Evolutionary conservation across 2,888 invertebrate genomes (phyloP).

Genomic region (Physocephala rufipes): DNA sequence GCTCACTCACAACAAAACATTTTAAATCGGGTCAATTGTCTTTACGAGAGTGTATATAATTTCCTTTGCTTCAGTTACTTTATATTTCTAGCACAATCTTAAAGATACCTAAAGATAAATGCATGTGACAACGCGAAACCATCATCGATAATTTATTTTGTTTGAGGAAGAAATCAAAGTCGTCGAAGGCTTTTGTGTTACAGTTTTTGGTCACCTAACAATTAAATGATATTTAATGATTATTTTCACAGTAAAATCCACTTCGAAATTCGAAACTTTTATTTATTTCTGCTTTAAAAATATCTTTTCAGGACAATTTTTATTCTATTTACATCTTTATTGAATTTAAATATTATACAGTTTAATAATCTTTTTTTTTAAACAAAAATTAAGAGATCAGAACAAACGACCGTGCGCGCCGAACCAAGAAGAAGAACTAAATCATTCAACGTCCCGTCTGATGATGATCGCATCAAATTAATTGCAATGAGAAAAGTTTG

Average conservation of each 20-base stretch:
- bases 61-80: conserved; percentile 5
- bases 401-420: conserved; percentile 50
- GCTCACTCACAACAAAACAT: background rate
- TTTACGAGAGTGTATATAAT: conserved; percentile 26
- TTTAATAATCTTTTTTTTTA: background rate
- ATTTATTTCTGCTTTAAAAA: background rate
- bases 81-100: conserved; percentile 21
- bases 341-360: too few species aligned
- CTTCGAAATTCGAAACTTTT: background rate
- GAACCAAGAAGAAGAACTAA: conserved; percentile 57
- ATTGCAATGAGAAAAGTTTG: conserved; percentile 16
- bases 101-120: conserved; percentile 6
- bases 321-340: too few species aligned
- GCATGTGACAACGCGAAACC: too few species aligned
- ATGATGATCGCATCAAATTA: conserved; percentile 29
- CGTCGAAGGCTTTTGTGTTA: too few species aligned
- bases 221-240: too few species aligned
- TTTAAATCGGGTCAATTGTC: conserved; percentile 34
- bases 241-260: background rate
- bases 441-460: conserved; percentile 1
- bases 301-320: too few species aligned
- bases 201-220: too few species aligned
- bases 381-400: background rate
- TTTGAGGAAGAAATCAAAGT: too few species aligned
- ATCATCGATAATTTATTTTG: too few species aligned